A percentile compares a stretch with the other conserved stretches of the same genome.
phyloP scores from a whole-genome alignment of 2,797 vertebrate genomes.

The Apodemus agrarius region DNA sequence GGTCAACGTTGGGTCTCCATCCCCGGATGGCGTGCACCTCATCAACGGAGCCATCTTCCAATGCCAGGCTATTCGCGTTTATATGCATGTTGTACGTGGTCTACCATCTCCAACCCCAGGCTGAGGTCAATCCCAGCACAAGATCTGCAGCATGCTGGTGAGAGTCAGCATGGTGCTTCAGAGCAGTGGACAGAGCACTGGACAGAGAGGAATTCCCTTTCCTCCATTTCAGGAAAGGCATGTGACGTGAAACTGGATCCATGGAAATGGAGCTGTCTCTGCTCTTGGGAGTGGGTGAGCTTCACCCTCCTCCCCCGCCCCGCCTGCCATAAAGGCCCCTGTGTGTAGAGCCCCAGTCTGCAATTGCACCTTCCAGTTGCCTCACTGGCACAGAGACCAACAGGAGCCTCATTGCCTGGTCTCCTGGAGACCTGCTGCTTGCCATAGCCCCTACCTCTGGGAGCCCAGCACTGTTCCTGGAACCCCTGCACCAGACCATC shows the following conservation, averaged over 20 bases:
- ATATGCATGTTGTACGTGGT: fast-evolving
- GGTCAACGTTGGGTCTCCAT: not conserved
- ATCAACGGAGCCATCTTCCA: not conserved
- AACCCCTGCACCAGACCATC: not conserved
- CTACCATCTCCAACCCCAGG: not conserved
- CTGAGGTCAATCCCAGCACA: not conserved
- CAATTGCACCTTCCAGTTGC: not conserved
- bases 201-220: not conserved
- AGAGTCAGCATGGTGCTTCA: not conserved
- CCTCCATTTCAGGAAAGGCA: not conserved
- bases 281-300: not conserved
- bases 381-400: not conserved
- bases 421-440: not conserved
- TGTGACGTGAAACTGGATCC: not conserved
- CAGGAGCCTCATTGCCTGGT: not conserved
- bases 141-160: not conserved
- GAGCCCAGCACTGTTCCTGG: not conserved
- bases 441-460: not conserved
- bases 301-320: not conserved
- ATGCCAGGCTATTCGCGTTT: not conserved
- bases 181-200: too few species aligned
- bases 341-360: too few species aligned
- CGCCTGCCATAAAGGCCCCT: not conserved
- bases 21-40: too few species aligned
- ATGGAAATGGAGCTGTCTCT: not conserved